Evolutionary conservation across 92 coral and sea anemone genomes (phyloP).

Genomic region (Actinernus sp.): DNA sequence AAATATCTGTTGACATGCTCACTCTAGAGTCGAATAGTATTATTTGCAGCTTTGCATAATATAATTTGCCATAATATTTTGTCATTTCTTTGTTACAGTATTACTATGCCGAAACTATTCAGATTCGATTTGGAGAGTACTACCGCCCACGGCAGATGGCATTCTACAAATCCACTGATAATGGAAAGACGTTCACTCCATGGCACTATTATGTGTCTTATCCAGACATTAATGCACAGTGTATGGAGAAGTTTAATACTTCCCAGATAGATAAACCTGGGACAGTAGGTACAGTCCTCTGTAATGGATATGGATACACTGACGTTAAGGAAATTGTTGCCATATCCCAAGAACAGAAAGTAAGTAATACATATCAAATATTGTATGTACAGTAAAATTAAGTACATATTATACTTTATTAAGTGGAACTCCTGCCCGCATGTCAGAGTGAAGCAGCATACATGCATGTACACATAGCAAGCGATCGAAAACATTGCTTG

Average conservation of each 20-base stretch:
- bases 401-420: no score
- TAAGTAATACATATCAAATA: no score
- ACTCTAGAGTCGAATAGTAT: no score
- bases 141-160: conserved; percentile 88
- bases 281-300: conserved; percentile 61
- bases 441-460: no score
- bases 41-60: no score
- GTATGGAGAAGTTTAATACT: conserved; percentile 59
- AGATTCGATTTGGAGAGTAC: conserved; percentile 85
- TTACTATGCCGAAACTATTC: conserved; percentile 73
- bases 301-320: conserved; percentile 53
- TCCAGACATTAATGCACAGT: conserved; percentile 41
- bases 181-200: conserved; percentile 53
- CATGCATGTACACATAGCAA: no score
- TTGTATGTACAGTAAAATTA: no score
- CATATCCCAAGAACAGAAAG: neutral
- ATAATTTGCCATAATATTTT: no score
- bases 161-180: conserved; percentile 70
- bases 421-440: no score
- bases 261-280: conserved; percentile 27
- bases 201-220: conserved; percentile 88
- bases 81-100: no score
- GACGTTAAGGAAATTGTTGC: conserved; percentile 18
- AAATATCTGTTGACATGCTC: no score
- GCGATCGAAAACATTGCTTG: no score